These are phyloP conservation scores for Chrysodeixis includens DNA, from an alignment of 2,888 invertebrate genomes.

Conservation along the genomic window DNA sequence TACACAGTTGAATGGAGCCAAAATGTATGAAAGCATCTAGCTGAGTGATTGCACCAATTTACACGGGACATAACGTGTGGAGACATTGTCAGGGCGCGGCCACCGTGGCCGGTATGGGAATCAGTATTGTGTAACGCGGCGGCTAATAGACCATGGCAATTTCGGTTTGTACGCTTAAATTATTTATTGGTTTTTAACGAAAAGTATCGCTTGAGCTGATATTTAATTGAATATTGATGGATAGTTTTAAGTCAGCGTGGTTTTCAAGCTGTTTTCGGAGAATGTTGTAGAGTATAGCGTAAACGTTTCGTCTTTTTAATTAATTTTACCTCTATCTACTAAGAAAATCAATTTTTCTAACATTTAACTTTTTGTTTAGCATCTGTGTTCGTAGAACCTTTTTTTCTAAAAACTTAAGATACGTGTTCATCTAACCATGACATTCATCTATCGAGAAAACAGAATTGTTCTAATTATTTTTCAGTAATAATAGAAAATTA, in stretches of 20 bases:
- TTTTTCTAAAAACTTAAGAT: neutral
- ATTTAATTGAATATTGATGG: neutral
- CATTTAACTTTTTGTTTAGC: too few relatives aligned
- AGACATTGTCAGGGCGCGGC: conserved; percentile 70
- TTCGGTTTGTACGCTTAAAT: conserved; percentile 44
- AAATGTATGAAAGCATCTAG: conserved; percentile 67
- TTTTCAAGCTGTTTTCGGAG: neutral
- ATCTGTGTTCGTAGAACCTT: neutral
- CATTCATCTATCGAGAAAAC: neutral
- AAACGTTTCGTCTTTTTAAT: too few relatives aligned
- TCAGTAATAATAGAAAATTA: too few relatives aligned
- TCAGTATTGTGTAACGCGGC: conserved; percentile 56
- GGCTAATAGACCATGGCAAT: conserved; percentile 58
- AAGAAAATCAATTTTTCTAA: too few relatives aligned
- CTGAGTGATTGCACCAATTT: conserved; percentile 73
- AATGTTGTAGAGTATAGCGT: neutral
- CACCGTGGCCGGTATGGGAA: conserved; percentile 78
- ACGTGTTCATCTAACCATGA: neutral
- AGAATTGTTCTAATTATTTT: too few relatives aligned
- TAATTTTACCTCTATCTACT: too few relatives aligned
- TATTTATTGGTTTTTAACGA: conserved; percentile 28
- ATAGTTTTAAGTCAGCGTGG: neutral
- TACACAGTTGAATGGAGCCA: conserved; percentile 59
- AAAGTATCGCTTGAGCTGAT: conserved; percentile 12
- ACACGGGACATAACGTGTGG: conserved; percentile 77